Conservation (phyloP, 2,113 vertebrate genomes). For the Climacteris rufus region DNA sequence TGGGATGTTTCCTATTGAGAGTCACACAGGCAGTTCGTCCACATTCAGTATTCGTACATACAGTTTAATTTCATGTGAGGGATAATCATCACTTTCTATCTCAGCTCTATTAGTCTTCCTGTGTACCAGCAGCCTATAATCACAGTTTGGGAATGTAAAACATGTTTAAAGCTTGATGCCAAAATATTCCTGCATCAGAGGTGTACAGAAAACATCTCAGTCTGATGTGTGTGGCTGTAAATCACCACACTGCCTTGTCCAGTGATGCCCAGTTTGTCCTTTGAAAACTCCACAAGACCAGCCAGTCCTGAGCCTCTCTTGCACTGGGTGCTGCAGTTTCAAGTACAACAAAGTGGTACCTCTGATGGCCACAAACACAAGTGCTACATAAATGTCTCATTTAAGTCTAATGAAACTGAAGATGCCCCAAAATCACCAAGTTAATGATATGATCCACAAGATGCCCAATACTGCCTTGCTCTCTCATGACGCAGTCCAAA, state of each 20-base stretch:
- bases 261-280: not conserved
- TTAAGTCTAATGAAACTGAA: not conserved
- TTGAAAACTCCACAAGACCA: not conserved
- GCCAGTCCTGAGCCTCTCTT: not conserved
- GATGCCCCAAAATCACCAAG: not conserved
- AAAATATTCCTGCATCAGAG: not conserved
- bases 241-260: not conserved
- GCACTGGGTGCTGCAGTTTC: not conserved
- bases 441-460: not conserved
- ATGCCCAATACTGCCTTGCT: not conserved
- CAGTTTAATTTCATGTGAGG: not conserved
- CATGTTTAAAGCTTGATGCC: not conserved
- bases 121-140: not conserved
- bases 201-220: accelerated
- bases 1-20: not conserved
- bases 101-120: not conserved
- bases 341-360: not conserved
- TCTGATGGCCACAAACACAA: not conserved
- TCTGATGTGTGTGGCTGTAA: not conserved
- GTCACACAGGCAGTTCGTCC: not conserved
- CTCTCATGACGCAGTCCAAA: accelerated
- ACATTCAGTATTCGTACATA: not conserved
- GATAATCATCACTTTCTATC: not conserved
- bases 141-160: not conserved
- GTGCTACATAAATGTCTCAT: not conserved